Base-by-base conservation (phyloP, 30 jellyfish, hydroid and myxozoan species). In the Pelagia noctiluca region DNA sequence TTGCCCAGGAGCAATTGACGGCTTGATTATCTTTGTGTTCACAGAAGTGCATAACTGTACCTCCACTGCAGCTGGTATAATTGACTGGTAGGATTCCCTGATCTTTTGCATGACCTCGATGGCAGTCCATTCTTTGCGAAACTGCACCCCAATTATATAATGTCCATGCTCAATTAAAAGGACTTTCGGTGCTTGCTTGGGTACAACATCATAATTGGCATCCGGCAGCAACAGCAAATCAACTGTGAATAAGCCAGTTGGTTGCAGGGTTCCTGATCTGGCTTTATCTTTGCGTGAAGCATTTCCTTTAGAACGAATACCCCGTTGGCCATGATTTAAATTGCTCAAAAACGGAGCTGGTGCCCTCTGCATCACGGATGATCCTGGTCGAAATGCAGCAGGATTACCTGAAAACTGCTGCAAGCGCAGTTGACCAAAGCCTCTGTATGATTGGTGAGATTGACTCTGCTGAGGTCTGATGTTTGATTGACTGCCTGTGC, bases 1-100 rank as follows among this genome's bases (percentile, higher is more conserved):
- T 30, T 52, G 68, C 30, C 68, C 68, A 52, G 68, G 68, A 30
- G 68, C 68, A 52, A 52, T 52, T 3, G 68, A 52, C 21, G 68
- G 26, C 68, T 19, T 52, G 2, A 52, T 2, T 10, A 19, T 30
- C 21, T 52, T 52, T 8, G 26, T 3, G 12, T 52, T 8, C 57
- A 42, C 57, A 52, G 68, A 19, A 2, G 26, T 4, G 68, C 68
- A 52, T 52, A 52, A 52, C 21, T 52, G 30, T 2, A 52, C 28
- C 26, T 52, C 26, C 4, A 52, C 68, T 19, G 12, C 12, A 3
- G 16, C 68, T 52, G 68, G 68, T 19, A 52, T 10, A 52, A 52
- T 19, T 52, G 68, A 52, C 12, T 3, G 68, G 21, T 3, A 52
- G 7, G 5, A 34, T 25, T 28, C 76, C 24, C 50, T 28, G 76